Base-by-base conservation (phyloP, 2,113 vertebrate species). In the Eulemur rufifrons region DNA sequence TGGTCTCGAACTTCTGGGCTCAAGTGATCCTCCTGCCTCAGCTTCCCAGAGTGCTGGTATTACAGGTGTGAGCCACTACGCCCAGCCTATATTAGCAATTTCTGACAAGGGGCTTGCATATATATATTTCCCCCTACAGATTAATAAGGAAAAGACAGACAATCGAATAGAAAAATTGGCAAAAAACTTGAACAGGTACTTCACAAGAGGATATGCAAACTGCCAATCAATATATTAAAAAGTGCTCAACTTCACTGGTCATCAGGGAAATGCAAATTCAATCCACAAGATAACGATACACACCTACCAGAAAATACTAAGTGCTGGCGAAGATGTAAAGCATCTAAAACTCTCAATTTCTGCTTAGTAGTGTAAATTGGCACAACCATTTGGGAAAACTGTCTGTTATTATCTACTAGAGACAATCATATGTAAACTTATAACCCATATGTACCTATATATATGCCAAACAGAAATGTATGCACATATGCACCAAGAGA, bases 231-330 rank as follows among this genome's bases (percentile, higher is more conserved):
- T 64, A 84, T 37, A 80, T 47, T 29, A 89, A 92, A 94, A 95
- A 76, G 25, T 59, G 23, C 17, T 91, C 77, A 69, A 76, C 18
- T 59, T 94, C 85, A 89, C 6, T 42, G 47, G 15, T 92, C 8
- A 86, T 39, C 34, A 80, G 20, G 47, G 56, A 94, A 92, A 83
- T 84, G 18, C 34, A 95, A 90, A 90, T 77, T 86, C 83, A 92
- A 73, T 74, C 56, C n/a, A 96, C 18, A 34, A 86, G 69, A 45
- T 50, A 93, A 95, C 15, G 54, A 86, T 42, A 73, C 21, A 91
- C 29, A 83, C 77, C 29, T 89, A 88, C 12, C 13, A 66, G 52
- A 92, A 13, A 82, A 86, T 25, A 86, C 18, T 20, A 86, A 95
- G 29, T 73, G 50, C 18, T 71, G 39, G 4, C 73, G n/a, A 82